Percentiles rank a stretch among this genome's conserved stretches.
Conservation (phyloP, 2,113 vertebrate species). For the Myrmecophaga tridactyla region DNA sequence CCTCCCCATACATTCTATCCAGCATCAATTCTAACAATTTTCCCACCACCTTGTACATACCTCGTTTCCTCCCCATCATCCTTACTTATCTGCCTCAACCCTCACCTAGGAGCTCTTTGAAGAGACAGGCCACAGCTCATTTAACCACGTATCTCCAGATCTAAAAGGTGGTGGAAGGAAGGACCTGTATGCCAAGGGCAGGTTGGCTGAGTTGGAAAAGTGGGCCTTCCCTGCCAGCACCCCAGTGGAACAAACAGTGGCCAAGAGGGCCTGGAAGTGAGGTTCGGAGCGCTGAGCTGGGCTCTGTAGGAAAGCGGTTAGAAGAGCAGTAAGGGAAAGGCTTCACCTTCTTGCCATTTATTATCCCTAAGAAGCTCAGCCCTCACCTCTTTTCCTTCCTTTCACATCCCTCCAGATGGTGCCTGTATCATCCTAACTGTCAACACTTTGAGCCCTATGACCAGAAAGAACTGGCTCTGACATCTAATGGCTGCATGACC, state of each 20-base stretch:
- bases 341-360: background rate
- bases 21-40: background rate
- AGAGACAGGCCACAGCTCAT: background rate
- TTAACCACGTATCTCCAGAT: background rate
- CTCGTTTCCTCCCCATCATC: background rate
- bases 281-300: background rate
- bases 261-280: background rate
- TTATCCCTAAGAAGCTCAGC: background rate
- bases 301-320: background rate
- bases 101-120: background rate
- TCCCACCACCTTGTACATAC: background rate
- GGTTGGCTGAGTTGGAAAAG: background rate
- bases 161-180: background rate
- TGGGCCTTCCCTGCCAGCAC: background rate
- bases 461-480: background rate
- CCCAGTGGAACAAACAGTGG: background rate
- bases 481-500: background rate
- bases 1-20: background rate
- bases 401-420: background rate
- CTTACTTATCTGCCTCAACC: background rate
- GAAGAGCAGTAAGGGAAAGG: background rate
- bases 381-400: background rate
- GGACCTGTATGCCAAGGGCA: background rate
- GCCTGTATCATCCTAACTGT: too few relatives aligned
- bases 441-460: background rate